Percentiles rank a stretch among this genome's conserved stretches.
phyloP scores from a whole-genome alignment of 2,888 invertebrate species.

The Spilarctia lutea region DNA sequence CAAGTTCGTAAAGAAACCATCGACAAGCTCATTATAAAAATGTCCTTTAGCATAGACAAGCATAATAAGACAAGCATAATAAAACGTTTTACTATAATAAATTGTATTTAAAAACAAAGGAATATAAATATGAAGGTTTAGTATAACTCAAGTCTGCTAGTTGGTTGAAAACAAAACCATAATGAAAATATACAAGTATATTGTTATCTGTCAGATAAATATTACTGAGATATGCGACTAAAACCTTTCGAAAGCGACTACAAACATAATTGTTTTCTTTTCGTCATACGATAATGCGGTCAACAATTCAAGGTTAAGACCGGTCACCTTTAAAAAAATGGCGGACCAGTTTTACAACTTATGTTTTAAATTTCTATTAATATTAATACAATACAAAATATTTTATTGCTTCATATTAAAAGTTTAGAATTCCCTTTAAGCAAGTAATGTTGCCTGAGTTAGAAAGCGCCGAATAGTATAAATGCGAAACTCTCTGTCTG shows the following conservation, averaged over 20 bases:
- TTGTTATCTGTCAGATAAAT: too few species aligned
- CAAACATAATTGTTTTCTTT: background rate
- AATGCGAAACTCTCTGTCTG: too few species aligned
- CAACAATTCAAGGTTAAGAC: background rate
- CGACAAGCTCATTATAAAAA: background rate
- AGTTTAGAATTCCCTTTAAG: too few species aligned
- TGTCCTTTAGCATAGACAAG: background rate
- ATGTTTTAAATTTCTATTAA: background rate
- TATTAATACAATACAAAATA: too few species aligned
- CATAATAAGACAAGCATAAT: background rate
- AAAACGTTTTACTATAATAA: background rate
- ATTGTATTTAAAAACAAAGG: too few species aligned
- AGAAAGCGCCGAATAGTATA: too few species aligned
- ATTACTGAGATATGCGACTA: background rate
- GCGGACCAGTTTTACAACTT: background rate
- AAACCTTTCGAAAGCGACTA: background rate
- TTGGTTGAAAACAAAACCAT: background rate
- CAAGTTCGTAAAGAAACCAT: background rate
- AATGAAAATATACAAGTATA: background rate
- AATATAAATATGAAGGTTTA: too few species aligned
- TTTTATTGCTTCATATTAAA: too few species aligned
- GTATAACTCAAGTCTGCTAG: too few species aligned
- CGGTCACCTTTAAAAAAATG: constrained; percentile 1
- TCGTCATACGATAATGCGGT: background rate
- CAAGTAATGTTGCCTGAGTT: too few species aligned